These are phyloP conservation scores for Terrapene triunguis DNA, from an alignment of 2,113 vertebrate genomes.

Conservation along the genomic window DNA sequence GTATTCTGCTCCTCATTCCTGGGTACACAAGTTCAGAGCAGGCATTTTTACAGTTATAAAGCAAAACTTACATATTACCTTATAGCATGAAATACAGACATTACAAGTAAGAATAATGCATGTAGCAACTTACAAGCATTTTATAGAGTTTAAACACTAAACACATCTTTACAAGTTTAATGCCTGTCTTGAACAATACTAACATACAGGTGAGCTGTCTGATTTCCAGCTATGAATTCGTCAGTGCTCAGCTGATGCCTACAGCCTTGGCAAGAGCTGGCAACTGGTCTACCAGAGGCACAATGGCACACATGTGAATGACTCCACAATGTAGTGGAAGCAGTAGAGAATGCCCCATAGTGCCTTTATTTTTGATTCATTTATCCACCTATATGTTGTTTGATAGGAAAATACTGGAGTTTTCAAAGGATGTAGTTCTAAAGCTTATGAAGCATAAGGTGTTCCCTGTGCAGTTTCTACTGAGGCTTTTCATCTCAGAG, in stretches of 20 bases:
- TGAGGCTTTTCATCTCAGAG: conserved; percentile 23
- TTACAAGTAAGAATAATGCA: not conserved
- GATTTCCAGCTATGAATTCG: not conserved
- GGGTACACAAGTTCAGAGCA: not conserved
- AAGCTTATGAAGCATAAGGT: conserved; percentile 42
- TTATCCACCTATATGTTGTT: conserved; percentile 7
- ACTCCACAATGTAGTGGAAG: not conserved
- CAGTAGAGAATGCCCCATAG: not conserved
- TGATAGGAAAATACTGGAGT: not conserved
- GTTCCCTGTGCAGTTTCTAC: conserved; percentile 31
- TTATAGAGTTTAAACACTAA: not conserved
- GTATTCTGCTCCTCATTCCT: not conserved
- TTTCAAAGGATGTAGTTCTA: conserved; percentile 37
- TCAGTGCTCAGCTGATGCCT: not conserved
- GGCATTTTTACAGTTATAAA: not conserved
- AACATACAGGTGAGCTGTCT: not conserved
- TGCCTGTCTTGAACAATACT: not conserved
- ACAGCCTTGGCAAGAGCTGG: not conserved
- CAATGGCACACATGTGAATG: not conserved
- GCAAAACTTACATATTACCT: not conserved
- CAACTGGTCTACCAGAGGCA: not conserved
- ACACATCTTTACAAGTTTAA: not conserved
- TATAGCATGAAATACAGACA: not conserved
- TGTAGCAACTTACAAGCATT: not conserved
- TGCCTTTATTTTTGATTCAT: conserved; percentile 7